Conservation (phyloP, 1,140 invertebrate genomes). For the Cepaea nemoralis region DNA sequence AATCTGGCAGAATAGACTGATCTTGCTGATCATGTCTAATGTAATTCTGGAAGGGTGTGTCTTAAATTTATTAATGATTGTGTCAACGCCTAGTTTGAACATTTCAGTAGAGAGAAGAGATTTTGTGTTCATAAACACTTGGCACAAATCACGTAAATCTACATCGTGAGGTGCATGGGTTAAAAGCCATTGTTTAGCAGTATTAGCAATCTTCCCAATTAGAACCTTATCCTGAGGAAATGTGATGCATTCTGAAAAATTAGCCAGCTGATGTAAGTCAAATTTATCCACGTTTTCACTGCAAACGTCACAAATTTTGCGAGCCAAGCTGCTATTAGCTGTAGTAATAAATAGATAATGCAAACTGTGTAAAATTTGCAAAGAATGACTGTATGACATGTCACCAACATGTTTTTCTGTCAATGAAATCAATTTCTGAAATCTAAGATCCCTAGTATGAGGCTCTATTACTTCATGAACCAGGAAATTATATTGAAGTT, state of each 20-base stretch:
- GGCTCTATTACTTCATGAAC: not conserved
- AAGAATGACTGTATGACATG: not conserved
- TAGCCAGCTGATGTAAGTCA: not conserved
- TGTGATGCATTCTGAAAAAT: not conserved
- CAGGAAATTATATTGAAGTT: not conserved
- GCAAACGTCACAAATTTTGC: not conserved
- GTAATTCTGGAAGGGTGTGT: not conserved
- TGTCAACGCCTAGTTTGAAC: not conserved
- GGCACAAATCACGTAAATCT: not conserved
- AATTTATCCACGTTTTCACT: not conserved
- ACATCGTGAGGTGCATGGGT: not conserved
- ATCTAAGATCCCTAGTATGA: not conserved
- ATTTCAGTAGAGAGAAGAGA: not conserved
- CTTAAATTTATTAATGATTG: not conserved
- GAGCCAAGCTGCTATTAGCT: not conserved
- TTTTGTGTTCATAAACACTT: not conserved
- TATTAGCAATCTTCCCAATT: not conserved
- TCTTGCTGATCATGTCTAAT: not conserved
- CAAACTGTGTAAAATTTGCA: not conserved
- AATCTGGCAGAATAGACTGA: not conserved
- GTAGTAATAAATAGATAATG: not conserved
- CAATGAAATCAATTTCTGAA: conserved; percentile 3
- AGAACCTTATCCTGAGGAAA: not conserved
- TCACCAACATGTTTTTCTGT: not conserved
- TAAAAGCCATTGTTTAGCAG: not conserved